Percentiles rank a stretch among this genome's conserved stretches.
Conservation (phyloP, 2,888 invertebrate genomes). For the Metellina segmentata region DNA sequence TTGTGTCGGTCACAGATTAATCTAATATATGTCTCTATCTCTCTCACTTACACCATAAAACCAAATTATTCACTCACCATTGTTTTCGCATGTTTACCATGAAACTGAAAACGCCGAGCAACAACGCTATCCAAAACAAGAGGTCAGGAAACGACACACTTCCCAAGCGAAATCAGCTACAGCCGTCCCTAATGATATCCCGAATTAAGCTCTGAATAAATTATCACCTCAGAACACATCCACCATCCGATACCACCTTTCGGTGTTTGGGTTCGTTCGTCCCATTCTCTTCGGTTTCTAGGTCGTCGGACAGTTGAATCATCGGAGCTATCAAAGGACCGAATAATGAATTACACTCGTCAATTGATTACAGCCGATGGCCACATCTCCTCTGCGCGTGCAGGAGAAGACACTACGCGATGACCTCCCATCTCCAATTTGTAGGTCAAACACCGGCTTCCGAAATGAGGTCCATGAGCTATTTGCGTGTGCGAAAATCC, state of each 20-base stretch:
- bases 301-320: background rate
- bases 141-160: background rate
- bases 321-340: background rate
- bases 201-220: background rate
- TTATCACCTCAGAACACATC: background rate
- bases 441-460: slow-evolving; percentile 56
- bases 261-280: background rate
- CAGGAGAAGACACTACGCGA: slow-evolving; percentile 36
- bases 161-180: background rate
- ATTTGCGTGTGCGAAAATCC: slow-evolving; percentile 40
- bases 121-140: background rate
- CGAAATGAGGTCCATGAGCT: slow-evolving; percentile 53
- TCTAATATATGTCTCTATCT: too few species aligned
- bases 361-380: slow-evolving; percentile 32
- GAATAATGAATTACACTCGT: background rate
- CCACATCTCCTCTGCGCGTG: slow-evolving; percentile 13
- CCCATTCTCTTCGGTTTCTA: background rate
- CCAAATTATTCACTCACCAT: too few species aligned
- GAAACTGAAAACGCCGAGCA: too few species aligned
- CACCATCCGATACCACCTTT: background rate
- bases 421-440: slow-evolving; percentile 53
- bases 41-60: too few species aligned
- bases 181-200: background rate
- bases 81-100: too few species aligned
- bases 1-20: too few species aligned